Percentiles rank a stretch among this genome's conserved stretches.
Conservation (phyloP, 2,888 invertebrate genomes). For the Deilephila elpenor region DNA sequence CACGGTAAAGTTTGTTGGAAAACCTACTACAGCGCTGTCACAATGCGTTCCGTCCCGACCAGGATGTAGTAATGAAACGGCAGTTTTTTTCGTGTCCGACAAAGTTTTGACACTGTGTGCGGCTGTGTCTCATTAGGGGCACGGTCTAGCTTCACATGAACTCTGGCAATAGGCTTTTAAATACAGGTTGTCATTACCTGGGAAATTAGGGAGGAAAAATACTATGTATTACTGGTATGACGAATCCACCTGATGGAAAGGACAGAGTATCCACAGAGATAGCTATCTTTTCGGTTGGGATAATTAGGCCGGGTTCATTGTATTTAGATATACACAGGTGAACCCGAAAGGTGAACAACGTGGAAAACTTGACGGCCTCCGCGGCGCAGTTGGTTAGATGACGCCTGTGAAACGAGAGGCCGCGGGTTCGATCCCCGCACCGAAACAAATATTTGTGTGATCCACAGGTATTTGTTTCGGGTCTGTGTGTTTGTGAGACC, state of each 20-base stretch:
- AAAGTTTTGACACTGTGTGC: conserved; percentile 23
- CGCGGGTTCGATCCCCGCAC: too few relatives aligned
- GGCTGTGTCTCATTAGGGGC: conserved; percentile 22
- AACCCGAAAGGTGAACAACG: too few relatives aligned
- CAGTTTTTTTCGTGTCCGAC: conserved; percentile 19
- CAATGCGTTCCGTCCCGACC: conserved; percentile 11
- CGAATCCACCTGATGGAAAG: not conserved
- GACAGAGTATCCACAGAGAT: too few relatives aligned
- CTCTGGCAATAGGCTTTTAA: conserved; percentile 3
- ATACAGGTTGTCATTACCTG: conserved; percentile 21
- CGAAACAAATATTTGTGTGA: too few relatives aligned
- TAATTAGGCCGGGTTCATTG: too few relatives aligned
- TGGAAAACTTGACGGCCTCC: too few relatives aligned
- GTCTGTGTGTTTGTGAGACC: too few relatives aligned
- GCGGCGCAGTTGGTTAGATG: too few relatives aligned
- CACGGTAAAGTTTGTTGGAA: conserved; percentile 21
- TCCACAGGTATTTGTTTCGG: too few relatives aligned
- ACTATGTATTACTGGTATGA: not conserved
- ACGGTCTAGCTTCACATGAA: conserved; percentile 1
- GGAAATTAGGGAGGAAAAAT: not conserved
- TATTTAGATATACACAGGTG: too few relatives aligned
- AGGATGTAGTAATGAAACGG: conserved; percentile 22
- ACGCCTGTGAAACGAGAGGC: too few relatives aligned
- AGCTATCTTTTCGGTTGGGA: too few relatives aligned
- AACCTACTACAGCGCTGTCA: conserved; percentile 1